Conservation (phyloP, 1,140 invertebrate species). For the Agrilus planipennis region DNA sequence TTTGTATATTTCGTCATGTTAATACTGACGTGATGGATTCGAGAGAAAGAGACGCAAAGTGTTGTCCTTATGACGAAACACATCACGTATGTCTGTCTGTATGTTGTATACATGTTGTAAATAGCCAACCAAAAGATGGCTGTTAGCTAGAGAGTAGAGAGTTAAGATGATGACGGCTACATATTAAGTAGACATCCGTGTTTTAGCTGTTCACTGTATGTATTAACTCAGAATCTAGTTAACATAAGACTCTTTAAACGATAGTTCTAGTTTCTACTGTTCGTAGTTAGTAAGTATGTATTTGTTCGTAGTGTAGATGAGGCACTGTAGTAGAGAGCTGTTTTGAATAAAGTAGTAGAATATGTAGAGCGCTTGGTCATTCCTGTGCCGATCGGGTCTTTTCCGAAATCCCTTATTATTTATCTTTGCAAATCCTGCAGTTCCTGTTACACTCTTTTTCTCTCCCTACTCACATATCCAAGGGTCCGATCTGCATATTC, state of each 20-base stretch:
- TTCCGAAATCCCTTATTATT: not conserved
- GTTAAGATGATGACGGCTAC: not conserved
- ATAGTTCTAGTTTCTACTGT: conserved; percentile 32
- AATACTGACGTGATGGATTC: no score
- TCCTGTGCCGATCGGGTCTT: conserved; percentile 2
- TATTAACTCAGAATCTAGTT: conserved; percentile 16
- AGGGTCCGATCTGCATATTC: not conserved
- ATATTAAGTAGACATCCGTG: conserved; percentile 21
- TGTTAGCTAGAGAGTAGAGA: no score
- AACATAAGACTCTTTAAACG: conserved; percentile 29
- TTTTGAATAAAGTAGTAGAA: conserved; percentile 38
- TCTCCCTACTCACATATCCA: not conserved
- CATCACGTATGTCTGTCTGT: no score
- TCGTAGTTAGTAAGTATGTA: conserved; percentile 36
- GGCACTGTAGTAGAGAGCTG: conserved; percentile 34
- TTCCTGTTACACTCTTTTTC: no score
- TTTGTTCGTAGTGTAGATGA: conserved; percentile 35
- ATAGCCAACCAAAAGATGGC: no score
- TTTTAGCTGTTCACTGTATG: conserved; percentile 29
- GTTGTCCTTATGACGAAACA: no score
- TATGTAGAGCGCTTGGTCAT: conserved; percentile 34
- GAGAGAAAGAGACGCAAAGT: no score
- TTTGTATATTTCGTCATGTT: no score
- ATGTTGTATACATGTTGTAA: no score
- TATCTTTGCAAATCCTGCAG: no score